Conservation (phyloP, 2,113 vertebrate species). For the Craseonycteris thonglongyai region DNA sequence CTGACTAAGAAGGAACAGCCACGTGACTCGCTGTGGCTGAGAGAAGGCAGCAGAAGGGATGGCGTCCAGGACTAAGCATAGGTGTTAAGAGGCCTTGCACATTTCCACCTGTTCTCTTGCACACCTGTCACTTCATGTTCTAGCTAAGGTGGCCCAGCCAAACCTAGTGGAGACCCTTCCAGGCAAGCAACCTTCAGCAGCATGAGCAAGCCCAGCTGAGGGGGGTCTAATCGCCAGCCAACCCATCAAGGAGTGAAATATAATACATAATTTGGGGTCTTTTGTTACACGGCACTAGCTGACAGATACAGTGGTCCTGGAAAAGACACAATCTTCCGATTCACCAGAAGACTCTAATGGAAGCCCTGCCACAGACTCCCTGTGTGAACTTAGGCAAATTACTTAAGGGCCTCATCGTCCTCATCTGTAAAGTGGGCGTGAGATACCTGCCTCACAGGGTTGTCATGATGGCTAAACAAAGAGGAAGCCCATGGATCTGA, state of each 20-base stretch:
- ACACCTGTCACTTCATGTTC: neutral
- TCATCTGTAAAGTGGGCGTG: neutral
- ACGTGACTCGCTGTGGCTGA: fast-evolving
- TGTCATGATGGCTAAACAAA: neutral
- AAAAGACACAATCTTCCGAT: neutral
- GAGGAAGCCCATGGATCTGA: too few relatives aligned
- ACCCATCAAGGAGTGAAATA: too few relatives aligned
- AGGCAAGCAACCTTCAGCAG: neutral
- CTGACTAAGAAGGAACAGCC: neutral
- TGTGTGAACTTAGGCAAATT: neutral
- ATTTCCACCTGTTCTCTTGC: neutral
- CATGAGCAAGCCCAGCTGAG: neutral
- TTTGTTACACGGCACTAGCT: neutral
- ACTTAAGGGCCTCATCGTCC: neutral
- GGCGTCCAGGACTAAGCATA: too few relatives aligned
- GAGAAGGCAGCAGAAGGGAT: neutral
- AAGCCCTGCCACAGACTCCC: neutral
- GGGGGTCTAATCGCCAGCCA: neutral
- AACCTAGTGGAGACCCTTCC: neutral
- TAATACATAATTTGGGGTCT: neutral
- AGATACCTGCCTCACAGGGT: too few relatives aligned
- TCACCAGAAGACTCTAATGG: neutral
- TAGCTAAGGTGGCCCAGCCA: neutral
- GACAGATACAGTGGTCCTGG: neutral
- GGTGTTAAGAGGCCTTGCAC: neutral